Evolutionary conservation across 2,113 vertebrate genomes (phyloP).

Genomic region (Pelusios castaneus): DNA sequence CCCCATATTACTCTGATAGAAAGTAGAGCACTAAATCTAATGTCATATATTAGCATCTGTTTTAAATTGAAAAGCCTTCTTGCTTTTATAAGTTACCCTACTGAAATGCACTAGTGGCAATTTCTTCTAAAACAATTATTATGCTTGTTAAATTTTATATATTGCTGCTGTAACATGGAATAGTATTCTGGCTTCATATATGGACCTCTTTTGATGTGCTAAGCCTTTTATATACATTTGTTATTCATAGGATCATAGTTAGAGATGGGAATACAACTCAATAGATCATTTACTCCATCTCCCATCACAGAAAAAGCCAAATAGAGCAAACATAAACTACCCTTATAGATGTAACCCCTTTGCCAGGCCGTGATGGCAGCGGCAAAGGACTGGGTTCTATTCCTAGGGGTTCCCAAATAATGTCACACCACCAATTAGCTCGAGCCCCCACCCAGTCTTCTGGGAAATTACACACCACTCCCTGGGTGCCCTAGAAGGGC

Average conservation of each 20-base stretch:
- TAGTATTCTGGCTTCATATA: background rate
- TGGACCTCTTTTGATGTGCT: background rate
- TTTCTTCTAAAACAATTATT: background rate
- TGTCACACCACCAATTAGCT: too few species aligned
- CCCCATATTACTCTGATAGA: background rate
- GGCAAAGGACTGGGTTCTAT: too few species aligned
- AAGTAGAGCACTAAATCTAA: background rate
- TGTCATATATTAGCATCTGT: background rate
- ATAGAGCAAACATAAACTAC: background rate
- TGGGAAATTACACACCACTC: too few species aligned
- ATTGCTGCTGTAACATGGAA: background rate
- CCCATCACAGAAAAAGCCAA: background rate
- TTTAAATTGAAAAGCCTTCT: background rate
- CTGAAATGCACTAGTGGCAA: background rate
- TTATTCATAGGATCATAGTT: background rate
- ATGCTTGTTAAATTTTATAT: background rate
- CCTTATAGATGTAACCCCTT: too few species aligned
- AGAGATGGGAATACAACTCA: background rate
- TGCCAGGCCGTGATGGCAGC: too few species aligned
- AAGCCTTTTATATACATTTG: background rate
- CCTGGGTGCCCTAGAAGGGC: too few species aligned
- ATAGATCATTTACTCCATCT: background rate
- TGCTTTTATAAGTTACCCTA: background rate
- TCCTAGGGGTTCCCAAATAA: too few species aligned
- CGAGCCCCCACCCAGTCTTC: too few species aligned